These are phyloP conservation scores for Aromia moschata DNA, from an alignment of 2,888 invertebrate species.

Conservation along the genomic window DNA sequence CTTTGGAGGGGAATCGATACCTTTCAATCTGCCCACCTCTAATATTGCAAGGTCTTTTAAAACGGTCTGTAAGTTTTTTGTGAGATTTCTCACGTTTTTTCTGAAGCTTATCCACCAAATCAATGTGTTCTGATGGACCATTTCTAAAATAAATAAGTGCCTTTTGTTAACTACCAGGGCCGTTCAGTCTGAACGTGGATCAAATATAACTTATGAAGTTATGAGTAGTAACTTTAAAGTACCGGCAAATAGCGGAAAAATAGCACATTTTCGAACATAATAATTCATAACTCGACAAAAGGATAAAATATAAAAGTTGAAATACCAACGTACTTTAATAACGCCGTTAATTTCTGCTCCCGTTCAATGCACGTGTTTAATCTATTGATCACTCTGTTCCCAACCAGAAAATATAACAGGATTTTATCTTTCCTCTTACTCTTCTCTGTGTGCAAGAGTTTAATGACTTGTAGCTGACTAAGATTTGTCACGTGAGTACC, in stretches of 20 bases:
- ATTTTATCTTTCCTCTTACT: slow-evolving; percentile 75
- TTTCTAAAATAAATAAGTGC: slow-evolving; percentile 69
- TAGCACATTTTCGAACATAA: too few relatives aligned
- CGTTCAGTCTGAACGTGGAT: too few relatives aligned
- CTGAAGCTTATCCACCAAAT: slow-evolving; percentile 78
- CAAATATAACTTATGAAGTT: too few relatives aligned
- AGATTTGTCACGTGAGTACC: slow-evolving; percentile 86
- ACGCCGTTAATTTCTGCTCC: slow-evolving; percentile 73
- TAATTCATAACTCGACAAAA: too few relatives aligned
- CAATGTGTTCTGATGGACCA: slow-evolving; percentile 74
- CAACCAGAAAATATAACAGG: slow-evolving; percentile 76
- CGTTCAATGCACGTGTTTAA: slow-evolving; percentile 71
- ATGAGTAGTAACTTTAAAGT: too few relatives aligned
- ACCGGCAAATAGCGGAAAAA: too few relatives aligned
- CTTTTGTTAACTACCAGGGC: too few relatives aligned
- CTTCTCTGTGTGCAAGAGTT: slow-evolving; percentile 75
- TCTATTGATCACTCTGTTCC: slow-evolving; percentile 72
- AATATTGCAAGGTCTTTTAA: slow-evolving; percentile 75
- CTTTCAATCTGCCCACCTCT: slow-evolving; percentile 73
- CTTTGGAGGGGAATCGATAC: slow-evolving; percentile 64
- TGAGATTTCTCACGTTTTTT: slow-evolving; percentile 71
- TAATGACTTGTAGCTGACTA: slow-evolving; percentile 73
- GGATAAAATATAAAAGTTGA: too few relatives aligned
- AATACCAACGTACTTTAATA: slow-evolving; percentile 82
- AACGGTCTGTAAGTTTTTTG: slow-evolving; percentile 73